Evolutionary conservation across 2,113 vertebrate species (phyloP), one percentile per base, ranked within the genome.

Genomic region (Seriola aureovittata): DNA sequence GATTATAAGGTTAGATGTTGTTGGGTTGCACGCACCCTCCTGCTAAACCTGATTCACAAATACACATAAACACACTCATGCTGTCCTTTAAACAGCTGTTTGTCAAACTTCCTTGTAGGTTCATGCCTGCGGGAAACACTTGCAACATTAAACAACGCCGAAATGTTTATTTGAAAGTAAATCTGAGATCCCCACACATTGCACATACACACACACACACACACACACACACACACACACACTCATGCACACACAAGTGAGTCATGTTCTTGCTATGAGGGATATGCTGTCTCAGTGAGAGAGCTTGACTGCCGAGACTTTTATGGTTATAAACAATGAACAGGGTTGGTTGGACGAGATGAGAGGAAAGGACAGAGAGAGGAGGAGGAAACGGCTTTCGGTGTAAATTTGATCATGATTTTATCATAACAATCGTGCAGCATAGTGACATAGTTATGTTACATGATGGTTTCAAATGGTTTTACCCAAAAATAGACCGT

Each of bases 301-400:
- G 82, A 90, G 80, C 87, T 40, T 0, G 46, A 60, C 71, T 75
- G 86, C 85, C 70, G 81, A 80, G 93, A 94, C 93, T 94, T 94
- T 93, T 94, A 94, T 94, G 93, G 93, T 88, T 91, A 91, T 94
- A 89, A 93, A 93, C 86, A 88, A 80, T 73, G 83, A 88, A 72
- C 40, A 34, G 81, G 48, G 72, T 16, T 12, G 42, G 66, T 44
- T 44, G 58, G 64, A 78, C 50, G 79, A 69, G 72, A 81, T 1
- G 40, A 66, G 80, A 70, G 3, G 64, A 46, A 8, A 48, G 48
- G 72, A 67, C 21, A 46, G 60, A 67, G 23, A 17, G 16, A 71
- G 62, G 69, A 32, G n/a, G 10, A 50, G 50, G 48, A 79, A 71
- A 69, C 16, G 7, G 25, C 29, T 78, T 34, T 40, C 12, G 36